Evolutionary conservation across 2,113 vertebrate species (phyloP).

Genomic region (Peromyscus maniculatus): DNA sequence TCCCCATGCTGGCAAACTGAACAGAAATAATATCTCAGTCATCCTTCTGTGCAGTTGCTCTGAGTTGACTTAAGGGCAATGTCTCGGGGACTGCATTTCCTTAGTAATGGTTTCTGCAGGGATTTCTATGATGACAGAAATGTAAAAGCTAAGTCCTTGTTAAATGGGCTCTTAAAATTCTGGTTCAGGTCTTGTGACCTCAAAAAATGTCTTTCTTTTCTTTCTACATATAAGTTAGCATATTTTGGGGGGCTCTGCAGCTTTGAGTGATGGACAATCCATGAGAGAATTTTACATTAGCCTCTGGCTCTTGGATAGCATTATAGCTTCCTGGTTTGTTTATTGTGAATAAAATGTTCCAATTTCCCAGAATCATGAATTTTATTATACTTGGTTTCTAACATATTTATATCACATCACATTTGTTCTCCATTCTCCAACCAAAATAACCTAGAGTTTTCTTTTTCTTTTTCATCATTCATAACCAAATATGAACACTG

Average conservation of each 20-base stretch:
- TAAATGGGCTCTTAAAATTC: slow-evolving; percentile 22
- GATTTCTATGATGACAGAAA: slow-evolving; percentile 4
- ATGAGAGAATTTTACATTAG: slow-evolving; percentile 5
- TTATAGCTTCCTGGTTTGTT: not conserved
- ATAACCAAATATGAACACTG: not conserved
- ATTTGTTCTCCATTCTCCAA: not conserved
- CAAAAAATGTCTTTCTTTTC: not conserved
- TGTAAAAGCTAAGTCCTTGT: slow-evolving; percentile 32
- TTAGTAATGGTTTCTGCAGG: not conserved
- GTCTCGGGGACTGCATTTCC: not conserved
- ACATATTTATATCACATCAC: not conserved
- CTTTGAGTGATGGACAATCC: not conserved
- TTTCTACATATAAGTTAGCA: not conserved
- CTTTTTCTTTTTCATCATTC: not conserved
- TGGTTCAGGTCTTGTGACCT: not conserved
- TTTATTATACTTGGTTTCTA: not conserved
- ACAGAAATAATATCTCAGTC: not conserved
- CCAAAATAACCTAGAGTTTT: not conserved
- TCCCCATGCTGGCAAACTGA: not conserved
- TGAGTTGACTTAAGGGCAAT: not conserved
- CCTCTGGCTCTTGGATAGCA: not conserved
- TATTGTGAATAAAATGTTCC: slow-evolving; percentile 1
- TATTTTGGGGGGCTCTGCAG: not conserved
- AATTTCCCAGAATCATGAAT: not conserved
- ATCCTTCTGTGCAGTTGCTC: not conserved